Conservation (phyloP, 1,140 invertebrate genomes). For the Pseudomyrmex cubaensis region DNA sequence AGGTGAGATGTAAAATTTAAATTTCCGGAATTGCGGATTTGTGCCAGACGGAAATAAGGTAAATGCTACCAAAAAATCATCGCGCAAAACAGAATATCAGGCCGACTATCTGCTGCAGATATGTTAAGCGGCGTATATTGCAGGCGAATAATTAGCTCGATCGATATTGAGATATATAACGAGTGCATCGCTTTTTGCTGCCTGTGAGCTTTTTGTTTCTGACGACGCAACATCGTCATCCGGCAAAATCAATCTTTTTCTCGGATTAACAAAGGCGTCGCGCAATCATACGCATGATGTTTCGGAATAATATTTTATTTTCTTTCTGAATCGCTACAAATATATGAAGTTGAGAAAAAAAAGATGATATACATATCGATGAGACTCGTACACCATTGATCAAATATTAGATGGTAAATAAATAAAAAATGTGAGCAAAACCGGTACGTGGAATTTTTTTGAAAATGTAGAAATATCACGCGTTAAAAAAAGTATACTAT, state of each 20-base stretch:
- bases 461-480: too few species aligned
- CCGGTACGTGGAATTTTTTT: too few species aligned
- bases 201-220: neutral
- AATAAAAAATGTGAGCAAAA: neutral
- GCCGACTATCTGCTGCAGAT: neutral
- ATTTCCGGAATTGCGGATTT: too few species aligned
- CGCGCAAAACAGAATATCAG: neutral
- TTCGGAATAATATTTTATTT: constrained; percentile 18
- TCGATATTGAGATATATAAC: constrained; percentile 1
- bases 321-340: neutral
- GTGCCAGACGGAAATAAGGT: too few species aligned
- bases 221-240: neutral
- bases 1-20: too few species aligned
- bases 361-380: neutral
- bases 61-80: neutral
- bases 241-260: neutral
- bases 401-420: neutral
- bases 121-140: constrained; percentile 33
- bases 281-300: constrained; percentile 30
- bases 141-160: constrained; percentile 33
- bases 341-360: constrained; percentile 7
- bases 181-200: constrained; percentile 2
- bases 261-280: constrained; percentile 3
- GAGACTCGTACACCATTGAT: constrained; percentile 1
- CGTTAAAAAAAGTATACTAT: too few species aligned